Conservation (phyloP, 1,140 invertebrate genomes). For the Leptinotarsa defecta region DNA sequence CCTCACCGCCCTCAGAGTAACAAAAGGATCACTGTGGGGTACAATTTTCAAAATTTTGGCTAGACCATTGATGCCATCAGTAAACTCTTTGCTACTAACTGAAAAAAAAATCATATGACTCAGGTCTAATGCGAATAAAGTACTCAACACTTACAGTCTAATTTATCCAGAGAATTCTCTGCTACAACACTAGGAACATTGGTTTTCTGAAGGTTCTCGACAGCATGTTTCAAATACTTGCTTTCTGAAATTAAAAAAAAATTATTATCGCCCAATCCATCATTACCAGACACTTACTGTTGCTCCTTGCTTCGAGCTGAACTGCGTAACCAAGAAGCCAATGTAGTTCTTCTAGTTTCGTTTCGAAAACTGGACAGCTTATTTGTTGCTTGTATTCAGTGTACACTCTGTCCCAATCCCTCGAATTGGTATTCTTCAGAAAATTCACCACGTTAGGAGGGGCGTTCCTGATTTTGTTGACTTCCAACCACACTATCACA, state of each 20-base stretch:
- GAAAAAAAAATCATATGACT: conserved; percentile 51
- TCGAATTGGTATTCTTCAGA: conserved; percentile 67
- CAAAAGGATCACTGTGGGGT: conserved; percentile 79
- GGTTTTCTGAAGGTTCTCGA: conserved; percentile 64
- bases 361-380: conserved; percentile 63
- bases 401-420: conserved; percentile 75
- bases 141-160: conserved; percentile 75
- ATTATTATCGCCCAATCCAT: not conserved
- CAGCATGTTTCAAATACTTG: conserved; percentile 71
- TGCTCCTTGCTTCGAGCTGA: conserved; percentile 80
- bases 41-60: conserved; percentile 80
- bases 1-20: conserved; percentile 76
- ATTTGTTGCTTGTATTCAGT: conserved; percentile 78
- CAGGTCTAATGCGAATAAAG: not conserved
- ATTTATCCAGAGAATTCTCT: conserved; percentile 80
- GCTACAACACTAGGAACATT: conserved; percentile 71
- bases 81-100: conserved; percentile 85
- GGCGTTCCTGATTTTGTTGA: conserved; percentile 90
- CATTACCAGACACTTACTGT: conserved; percentile 63
- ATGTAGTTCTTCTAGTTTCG: conserved; percentile 70
- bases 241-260: conserved; percentile 64
- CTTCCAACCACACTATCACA: conserved; percentile 88
- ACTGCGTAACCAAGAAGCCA: conserved; percentile 87
- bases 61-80: conserved; percentile 75
- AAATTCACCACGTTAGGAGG: conserved; percentile 79